Conservation (phyloP, 2,888 invertebrate species). For the Falcaria lacertinaria region DNA sequence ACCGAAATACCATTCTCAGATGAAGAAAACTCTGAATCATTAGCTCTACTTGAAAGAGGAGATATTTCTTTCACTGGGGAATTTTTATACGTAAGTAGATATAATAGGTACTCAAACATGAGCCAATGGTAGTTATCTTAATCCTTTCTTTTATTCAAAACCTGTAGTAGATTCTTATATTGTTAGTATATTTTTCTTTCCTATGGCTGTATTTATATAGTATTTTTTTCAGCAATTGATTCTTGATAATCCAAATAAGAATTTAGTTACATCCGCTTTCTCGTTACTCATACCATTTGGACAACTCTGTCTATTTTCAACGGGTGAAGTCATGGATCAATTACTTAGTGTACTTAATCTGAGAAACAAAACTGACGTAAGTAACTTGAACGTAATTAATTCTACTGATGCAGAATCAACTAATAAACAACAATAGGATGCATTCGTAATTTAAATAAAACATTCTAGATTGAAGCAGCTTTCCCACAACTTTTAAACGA, state of each 20-base stretch:
- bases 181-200: too few relatives aligned
- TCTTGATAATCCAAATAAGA: constrained; percentile 16
- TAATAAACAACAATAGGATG: too few relatives aligned
- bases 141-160: too few relatives aligned
- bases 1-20: constrained; percentile 6
- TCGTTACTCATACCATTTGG: constrained; percentile 28
- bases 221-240: constrained; percentile 22
- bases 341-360: constrained; percentile 22
- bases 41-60: constrained; percentile 19
- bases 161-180: too few relatives aligned
- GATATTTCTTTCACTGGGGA: constrained; percentile 17
- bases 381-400: too few relatives aligned
- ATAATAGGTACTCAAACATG: too few relatives aligned
- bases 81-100: constrained; percentile 21
- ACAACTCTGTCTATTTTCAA: constrained; percentile 20
- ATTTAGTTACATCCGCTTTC: constrained; percentile 30
- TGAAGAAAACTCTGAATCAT: constrained; percentile 12
- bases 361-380: constrained; percentile 29
- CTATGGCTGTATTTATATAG: background rate
- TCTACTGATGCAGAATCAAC: too few relatives aligned
- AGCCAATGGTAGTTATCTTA: too few relatives aligned
- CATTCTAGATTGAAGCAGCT: constrained; percentile 4
- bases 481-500: constrained; percentile 15
- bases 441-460: too few relatives aligned
- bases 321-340: constrained; percentile 18